Conservation (phyloP, 2,113 vertebrate species). For the Neolamprologus longior region DNA sequence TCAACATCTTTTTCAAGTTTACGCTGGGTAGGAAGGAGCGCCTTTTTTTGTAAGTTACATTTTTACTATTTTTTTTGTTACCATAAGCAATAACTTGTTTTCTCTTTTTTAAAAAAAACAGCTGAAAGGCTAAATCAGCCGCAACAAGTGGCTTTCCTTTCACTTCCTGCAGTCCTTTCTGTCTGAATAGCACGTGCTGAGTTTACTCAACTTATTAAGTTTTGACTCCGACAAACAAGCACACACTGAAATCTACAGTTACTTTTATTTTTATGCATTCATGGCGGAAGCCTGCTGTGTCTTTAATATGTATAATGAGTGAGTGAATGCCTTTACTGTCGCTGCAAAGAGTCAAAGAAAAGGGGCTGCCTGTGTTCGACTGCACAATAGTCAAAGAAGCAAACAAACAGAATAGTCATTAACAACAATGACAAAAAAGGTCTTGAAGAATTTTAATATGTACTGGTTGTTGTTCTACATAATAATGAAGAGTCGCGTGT, state of each 20-base stretch:
- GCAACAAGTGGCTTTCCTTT: background rate
- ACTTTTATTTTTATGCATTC: background rate
- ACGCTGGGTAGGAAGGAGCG: background rate
- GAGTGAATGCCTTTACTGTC: background rate
- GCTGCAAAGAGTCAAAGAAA: background rate
- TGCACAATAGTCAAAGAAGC: background rate
- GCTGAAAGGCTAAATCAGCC: background rate
- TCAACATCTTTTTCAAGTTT: background rate
- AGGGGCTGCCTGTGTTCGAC: background rate
- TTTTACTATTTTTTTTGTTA: background rate
- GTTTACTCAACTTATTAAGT: background rate
- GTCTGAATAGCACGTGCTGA: background rate
- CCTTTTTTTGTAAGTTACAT: background rate
- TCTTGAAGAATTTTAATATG: background rate
- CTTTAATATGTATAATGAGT: background rate
- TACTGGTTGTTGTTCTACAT: background rate
- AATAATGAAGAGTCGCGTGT: background rate
- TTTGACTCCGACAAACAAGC: background rate
- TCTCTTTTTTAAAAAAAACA: background rate
- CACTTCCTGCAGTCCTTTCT: background rate
- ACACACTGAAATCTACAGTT: background rate
- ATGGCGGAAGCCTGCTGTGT: background rate
- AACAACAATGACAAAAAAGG: background rate
- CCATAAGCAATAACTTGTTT: background rate
- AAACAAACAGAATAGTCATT: background rate